Evolutionary conservation across 2,113 vertebrate species (phyloP).

Genomic region (Ursus arctos): DNA sequence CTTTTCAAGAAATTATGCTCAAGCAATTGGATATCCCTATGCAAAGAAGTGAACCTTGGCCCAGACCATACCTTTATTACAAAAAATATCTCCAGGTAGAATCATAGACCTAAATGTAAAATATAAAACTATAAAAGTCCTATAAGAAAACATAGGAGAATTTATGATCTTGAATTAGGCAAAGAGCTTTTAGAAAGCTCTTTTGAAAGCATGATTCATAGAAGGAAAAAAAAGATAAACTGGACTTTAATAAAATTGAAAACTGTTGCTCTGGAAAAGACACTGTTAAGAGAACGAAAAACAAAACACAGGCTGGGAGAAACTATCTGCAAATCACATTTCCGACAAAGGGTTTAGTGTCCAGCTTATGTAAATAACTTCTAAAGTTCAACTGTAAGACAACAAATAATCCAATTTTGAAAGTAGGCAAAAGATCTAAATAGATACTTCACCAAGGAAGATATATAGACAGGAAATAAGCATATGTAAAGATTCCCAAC

Average conservation of each 20-base stretch:
- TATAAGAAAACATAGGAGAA: neutral
- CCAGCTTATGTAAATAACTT: neutral
- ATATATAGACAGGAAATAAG: neutral
- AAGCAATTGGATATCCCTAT: neutral
- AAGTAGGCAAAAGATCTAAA: neutral
- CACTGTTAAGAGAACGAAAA: neutral
- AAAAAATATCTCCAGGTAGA: neutral
- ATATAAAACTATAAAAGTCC: neutral
- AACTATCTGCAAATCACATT: neutral
- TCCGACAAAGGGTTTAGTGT: neutral
- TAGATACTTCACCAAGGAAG: neutral
- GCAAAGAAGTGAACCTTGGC: neutral
- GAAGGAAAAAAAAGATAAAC: neutral
- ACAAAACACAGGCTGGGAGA: neutral
- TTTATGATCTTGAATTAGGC: neutral
- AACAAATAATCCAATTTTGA: neutral
- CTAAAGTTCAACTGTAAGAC: neutral
- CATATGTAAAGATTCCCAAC: neutral
- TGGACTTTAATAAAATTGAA: constrained; percentile 10
- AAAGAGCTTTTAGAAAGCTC: neutral
- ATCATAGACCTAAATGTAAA: neutral
- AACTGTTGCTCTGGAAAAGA: neutral
- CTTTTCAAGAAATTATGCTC: neutral
- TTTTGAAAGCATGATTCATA: neutral
- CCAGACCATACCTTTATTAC: neutral